Base-by-base conservation (phyloP, 2,888 invertebrate genomes). In the Tetragnatha montana region DNA sequence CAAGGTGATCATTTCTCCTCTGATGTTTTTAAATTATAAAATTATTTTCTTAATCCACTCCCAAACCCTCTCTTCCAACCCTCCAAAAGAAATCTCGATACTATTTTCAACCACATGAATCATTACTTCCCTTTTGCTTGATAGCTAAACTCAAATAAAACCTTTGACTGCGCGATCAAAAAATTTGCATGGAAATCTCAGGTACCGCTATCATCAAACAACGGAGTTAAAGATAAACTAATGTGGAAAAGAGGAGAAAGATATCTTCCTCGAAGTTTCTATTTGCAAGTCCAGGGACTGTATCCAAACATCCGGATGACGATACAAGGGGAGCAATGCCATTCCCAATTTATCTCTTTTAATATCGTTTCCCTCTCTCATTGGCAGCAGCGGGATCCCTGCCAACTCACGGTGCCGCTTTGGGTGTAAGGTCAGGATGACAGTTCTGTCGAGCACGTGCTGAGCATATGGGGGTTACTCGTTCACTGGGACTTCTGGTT, bases 331-430 rank as follows among this genome's bases (percentile, higher is more conserved):
- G 60, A 60, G 73, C 17, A n/a, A 60, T 74, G 22, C 35, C 51
- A 49, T 74, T 74, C 82, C 73, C 73, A 82, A 74, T 51, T 82
- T 82, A 82, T 73, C 73, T 74, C 71, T 51, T 73, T 82, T 51
- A 50, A 82, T 74, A 82, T 60, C 22, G 73, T 21, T 73, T 60
- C 51, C 71, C 50, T 49, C 50, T 81, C 17, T 47, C 60, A 73
- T 60, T 60, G 60, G 70, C 19, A 60, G 82, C 60, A 73, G 14
- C 19, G 51, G 82, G 82, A 73, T 22, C 19, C 7, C 19, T 82
- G 82, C 82, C 82, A 82, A 35, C 49, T 76, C 19, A 81, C 50
- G 51, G 6, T 10, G 47, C 50, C 35, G 74, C 35, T 82, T 82
- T 82, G 60, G 35, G 35, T 35, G 74, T 82, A 82, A 82, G 73